Evolutionary conservation across 2,797 vertebrate species (phyloP).

Genomic region (Sebastes oblongus): DNA sequence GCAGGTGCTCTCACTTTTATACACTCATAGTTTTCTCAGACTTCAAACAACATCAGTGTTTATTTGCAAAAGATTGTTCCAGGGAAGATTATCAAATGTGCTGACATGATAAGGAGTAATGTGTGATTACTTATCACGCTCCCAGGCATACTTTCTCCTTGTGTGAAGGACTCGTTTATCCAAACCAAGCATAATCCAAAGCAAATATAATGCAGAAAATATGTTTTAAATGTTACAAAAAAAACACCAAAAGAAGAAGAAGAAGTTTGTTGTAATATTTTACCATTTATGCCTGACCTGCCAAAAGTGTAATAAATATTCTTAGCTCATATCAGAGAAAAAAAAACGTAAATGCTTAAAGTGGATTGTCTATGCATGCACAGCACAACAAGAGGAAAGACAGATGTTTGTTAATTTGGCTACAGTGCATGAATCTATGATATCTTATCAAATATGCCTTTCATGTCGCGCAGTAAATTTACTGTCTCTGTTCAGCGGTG

Average conservation of each 20-base stretch:
- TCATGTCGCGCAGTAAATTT: slow-evolving; percentile 6
- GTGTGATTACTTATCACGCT: slow-evolving; percentile 59
- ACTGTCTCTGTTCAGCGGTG: slow-evolving; percentile 1
- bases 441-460: slow-evolving; percentile 10
- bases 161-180: slow-evolving; percentile 50
- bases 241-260: not conserved
- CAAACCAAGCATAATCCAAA: not conserved
- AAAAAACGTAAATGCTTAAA: not conserved
- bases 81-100: slow-evolving; percentile 45
- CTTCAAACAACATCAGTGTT: slow-evolving; percentile 8
- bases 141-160: slow-evolving; percentile 47
- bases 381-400: not conserved
- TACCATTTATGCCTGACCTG: not conserved
- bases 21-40: slow-evolving; percentile 9
- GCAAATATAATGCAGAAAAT: slow-evolving; percentile 7
- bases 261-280: not conserved
- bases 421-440: not conserved
- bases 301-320: not conserved
- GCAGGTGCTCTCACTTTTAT: slow-evolving; percentile 52
- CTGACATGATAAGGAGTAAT: not conserved
- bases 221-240: not conserved
- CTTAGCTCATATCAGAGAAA: not conserved
- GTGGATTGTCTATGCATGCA: not conserved
- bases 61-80: slow-evolving; percentile 63
- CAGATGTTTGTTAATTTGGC: slow-evolving; percentile 23